Base-by-base conservation (phyloP, 2,888 invertebrate genomes). In the Pristionchus japonicus region DNA sequence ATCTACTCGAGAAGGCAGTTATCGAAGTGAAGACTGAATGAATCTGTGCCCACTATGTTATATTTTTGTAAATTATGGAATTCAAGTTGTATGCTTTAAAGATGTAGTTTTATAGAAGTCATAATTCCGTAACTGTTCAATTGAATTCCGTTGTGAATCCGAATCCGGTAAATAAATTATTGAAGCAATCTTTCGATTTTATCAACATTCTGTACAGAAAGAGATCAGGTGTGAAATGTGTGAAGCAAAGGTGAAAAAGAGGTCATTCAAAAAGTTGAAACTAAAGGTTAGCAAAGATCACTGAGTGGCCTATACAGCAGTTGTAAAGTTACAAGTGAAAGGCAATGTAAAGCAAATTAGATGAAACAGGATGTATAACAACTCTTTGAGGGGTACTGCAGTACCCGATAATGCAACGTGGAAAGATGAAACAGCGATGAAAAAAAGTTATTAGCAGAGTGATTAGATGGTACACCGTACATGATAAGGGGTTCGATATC, bases 181-280 rank as follows among this genome's bases (percentile, higher is more conserved):
- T 61, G 61, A 6, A n/a, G n/a, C 27, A 61, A 61, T n/a, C n/a
- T 61, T 61, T 23, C 23, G 23, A 70, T 70, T 70, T 70, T 37
- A 70, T 70, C 70, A 70, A 34, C 70, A 70, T 70, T 70, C 70
- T 70, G 70, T 70, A 70, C 70, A 70, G 70, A 23, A 70, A 70
- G 70, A 70, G 70, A 70, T 70, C 70, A 70, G 34, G 3, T 70
- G 70, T 70, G 70, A 70, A 70, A 70, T 70, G 70, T 70, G 70
- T 70, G 70, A 70, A 70, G 70, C 70, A 70, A 70, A 37, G 70
- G n/a, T n/a, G n/a, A n/a, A n/a, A n/a, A n/a, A n/a, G n/a, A n/a
- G n/a, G n/a, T n/a, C n/a, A n/a, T n/a, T n/a, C n/a, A n/a, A n/a
- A n/a, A 34, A 7, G 15, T 34, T 15, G 17, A 70, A 37, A 31